Evolutionary conservation across 2,797 vertebrate species (phyloP).

Genomic region (Phyllotis vaccarum): DNA sequence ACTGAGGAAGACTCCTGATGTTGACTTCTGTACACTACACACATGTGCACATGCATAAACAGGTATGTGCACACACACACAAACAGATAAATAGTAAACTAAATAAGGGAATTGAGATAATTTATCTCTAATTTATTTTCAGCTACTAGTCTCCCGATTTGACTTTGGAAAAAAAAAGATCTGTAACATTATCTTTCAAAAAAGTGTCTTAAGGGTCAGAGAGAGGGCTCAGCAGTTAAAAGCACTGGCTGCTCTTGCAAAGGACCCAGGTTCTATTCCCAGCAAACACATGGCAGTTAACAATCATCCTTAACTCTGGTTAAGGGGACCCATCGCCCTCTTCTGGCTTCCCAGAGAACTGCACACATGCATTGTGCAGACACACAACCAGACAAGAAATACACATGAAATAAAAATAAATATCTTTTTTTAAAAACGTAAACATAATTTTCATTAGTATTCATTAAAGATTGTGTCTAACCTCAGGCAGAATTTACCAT

Average conservation of each 20-base stretch:
- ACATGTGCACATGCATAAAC: background rate
- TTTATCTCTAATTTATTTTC: background rate
- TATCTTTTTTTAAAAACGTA: background rate
- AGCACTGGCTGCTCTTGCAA: background rate
- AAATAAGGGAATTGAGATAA: background rate
- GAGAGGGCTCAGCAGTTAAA: background rate
- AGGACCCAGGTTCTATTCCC: background rate
- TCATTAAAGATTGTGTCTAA: background rate
- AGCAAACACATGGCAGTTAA: background rate
- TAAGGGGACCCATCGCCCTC: background rate
- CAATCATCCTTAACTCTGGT: background rate
- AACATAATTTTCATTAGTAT: slow-evolving; percentile 22
- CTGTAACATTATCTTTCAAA: background rate
- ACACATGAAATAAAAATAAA: background rate
- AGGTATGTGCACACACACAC: background rate
- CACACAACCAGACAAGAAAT: background rate
- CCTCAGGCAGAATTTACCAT: background rate
- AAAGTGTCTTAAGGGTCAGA: background rate
- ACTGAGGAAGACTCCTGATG: background rate
- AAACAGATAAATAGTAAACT: background rate
- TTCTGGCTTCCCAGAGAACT: background rate
- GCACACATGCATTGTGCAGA: background rate
- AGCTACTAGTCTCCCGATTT: background rate
- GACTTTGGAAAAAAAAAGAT: background rate
- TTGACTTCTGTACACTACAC: background rate